Conservation (phyloP, 1,140 invertebrate species). For the Sminthurinus signatus region DNA sequence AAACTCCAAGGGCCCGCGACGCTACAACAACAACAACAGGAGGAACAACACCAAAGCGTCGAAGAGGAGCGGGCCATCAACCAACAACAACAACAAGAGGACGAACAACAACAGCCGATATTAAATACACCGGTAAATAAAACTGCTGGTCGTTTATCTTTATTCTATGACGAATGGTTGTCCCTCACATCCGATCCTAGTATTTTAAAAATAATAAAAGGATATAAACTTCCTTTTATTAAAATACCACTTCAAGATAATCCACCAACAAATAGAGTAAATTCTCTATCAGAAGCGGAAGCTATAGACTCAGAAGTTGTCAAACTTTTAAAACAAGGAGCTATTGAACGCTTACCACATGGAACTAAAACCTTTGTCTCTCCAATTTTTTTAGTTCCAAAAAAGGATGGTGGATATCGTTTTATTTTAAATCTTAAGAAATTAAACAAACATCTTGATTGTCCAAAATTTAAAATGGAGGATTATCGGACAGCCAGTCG, state of each 20-base stretch:
- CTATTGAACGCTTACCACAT: neutral
- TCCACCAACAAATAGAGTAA: neutral
- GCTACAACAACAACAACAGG: too few relatives aligned
- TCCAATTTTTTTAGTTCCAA: conserved; percentile 11
- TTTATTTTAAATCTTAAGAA: conserved; percentile 22
- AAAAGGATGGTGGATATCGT: conserved; percentile 6
- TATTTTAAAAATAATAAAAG: neutral
- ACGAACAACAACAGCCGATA: too few relatives aligned
- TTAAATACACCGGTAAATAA: too few relatives aligned
- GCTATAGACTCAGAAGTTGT: neutral
- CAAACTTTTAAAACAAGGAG: neutral
- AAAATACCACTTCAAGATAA: neutral
- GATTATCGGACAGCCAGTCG: conserved; percentile 6
- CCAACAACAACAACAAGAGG: too few relatives aligned
- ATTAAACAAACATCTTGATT: conserved; percentile 15
- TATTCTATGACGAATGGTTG: neutral
- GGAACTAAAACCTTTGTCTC: neutral
- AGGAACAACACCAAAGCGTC: too few relatives aligned
- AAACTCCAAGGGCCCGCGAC: too few relatives aligned
- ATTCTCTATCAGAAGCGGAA: neutral
- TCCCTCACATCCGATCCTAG: neutral
- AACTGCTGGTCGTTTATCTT: neutral
- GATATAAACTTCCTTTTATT: conserved; percentile 8
- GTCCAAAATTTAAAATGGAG: conserved; percentile 30
- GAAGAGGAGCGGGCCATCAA: too few relatives aligned